Evolutionary conservation across 2,797 vertebrate genomes (phyloP).

Genomic region (Pangasius macronema): DNA sequence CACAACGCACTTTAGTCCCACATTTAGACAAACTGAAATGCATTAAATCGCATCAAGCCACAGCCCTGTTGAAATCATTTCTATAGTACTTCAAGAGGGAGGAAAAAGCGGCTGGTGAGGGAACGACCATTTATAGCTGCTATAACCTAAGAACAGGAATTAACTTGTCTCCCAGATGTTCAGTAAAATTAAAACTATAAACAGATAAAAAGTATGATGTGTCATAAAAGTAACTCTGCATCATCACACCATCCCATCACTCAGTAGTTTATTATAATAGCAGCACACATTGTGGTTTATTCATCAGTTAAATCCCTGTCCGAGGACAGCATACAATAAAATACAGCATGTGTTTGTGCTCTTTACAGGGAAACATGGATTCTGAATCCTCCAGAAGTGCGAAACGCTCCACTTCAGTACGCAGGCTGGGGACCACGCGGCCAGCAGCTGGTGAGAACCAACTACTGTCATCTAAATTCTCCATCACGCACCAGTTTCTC

Average conservation of each 20-base stretch:
- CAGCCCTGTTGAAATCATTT: not conserved
- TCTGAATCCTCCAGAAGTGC: constrained; percentile 93
- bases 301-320: not conserved
- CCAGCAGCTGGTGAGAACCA: constrained; percentile 90
- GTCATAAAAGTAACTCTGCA: not conserved
- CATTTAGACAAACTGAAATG: not conserved
- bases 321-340: not conserved
- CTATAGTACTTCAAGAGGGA: not conserved
- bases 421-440: constrained; percentile 97
- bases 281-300: not conserved
- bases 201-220: not conserved
- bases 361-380: constrained; percentile 85
- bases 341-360: not conserved
- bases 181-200: not conserved
- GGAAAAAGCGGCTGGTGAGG: not conserved
- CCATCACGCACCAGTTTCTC: too few species aligned
- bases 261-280: not conserved
- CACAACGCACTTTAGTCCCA: not conserved
- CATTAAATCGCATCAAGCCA: not conserved
- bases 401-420: constrained; percentile 90
- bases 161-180: not conserved
- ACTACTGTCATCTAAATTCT: not conserved
- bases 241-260: not conserved
- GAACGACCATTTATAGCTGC: not conserved
- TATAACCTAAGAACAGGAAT: not conserved